phyloP scores from a whole-genome alignment of 2,888 invertebrate genomes.

The Elmis aenea region DNA sequence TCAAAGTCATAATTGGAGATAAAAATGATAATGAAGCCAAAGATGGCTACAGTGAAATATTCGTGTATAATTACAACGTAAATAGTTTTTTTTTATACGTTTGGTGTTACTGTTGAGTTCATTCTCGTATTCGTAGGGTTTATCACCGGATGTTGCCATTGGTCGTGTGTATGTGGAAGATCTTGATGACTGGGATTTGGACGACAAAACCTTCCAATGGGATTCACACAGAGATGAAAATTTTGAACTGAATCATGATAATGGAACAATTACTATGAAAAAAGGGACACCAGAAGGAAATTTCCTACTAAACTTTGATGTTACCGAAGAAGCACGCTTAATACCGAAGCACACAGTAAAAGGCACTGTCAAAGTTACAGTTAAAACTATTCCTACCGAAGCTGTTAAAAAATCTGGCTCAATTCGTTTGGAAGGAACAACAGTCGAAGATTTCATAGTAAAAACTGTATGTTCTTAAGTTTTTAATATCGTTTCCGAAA shows the following conservation, averaged over 20 bases:
- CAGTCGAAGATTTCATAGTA: conserved; percentile 80
- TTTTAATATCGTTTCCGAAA: too few relatives aligned
- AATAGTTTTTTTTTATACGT: conserved; percentile 14
- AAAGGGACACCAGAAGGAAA: conserved; percentile 69
- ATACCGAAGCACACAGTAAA: conserved; percentile 66
- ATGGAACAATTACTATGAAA: conserved; percentile 85
- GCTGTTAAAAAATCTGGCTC: conserved; percentile 92
- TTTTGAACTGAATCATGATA: conserved; percentile 69
- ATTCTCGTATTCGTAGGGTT: conserved; percentile 53
- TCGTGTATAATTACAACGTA: conserved; percentile 91
- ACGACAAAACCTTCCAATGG: conserved; percentile 85
- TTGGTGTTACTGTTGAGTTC: too few relatives aligned
- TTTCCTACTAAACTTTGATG: conserved; percentile 69
- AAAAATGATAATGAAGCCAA: conserved; percentile 89
- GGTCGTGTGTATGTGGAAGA: conserved; percentile 93
- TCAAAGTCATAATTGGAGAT: conserved; percentile 90
- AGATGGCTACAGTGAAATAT: conserved; percentile 82
- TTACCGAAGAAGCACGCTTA: conserved; percentile 60
- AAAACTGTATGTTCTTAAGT: conserved; percentile 50
- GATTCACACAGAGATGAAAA: conserved; percentile 51
- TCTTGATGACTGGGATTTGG: conserved; percentile 94
- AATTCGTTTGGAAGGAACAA: conserved; percentile 73
- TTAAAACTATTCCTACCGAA: conserved; percentile 84
- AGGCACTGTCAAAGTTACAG: conserved; percentile 81
- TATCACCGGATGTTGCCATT: conserved; percentile 74